Conservation (phyloP, 2,888 invertebrate genomes). For the Leucozona laternaria region DNA sequence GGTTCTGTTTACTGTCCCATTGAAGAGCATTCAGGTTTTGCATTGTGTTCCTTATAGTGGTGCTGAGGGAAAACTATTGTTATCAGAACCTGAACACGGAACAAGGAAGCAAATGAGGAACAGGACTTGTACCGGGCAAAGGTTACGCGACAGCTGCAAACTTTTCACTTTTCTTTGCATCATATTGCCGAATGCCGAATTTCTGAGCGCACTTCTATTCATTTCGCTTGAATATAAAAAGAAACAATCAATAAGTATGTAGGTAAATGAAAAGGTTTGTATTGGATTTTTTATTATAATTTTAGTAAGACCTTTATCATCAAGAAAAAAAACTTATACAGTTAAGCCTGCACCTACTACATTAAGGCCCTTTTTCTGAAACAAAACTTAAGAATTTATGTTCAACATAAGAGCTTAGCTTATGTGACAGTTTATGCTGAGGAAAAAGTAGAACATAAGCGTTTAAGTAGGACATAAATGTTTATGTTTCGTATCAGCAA, state of each 20-base stretch:
- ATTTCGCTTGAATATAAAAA: slow-evolving; percentile 58
- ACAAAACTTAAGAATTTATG: too few relatives aligned
- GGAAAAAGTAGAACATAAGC: too few relatives aligned
- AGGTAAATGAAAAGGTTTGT: background rate
- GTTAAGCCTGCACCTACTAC: too few relatives aligned
- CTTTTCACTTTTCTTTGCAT: slow-evolving; percentile 57
- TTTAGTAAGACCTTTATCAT: background rate
- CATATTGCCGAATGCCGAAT: slow-evolving; percentile 44
- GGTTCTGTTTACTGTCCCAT: slow-evolving; percentile 73
- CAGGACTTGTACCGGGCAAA: slow-evolving; percentile 76
- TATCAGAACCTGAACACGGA: slow-evolving; percentile 73
- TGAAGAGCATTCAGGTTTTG: slow-evolving; percentile 75
- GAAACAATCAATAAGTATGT: slow-evolving; percentile 1
- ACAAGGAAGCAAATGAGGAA: slow-evolving; percentile 75
- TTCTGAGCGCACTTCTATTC: slow-evolving; percentile 57
- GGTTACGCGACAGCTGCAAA: slow-evolving; percentile 76
- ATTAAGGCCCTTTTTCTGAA: too few relatives aligned
- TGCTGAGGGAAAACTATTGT: slow-evolving; percentile 62
- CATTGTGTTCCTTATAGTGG: slow-evolving; percentile 58
- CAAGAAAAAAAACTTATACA: too few relatives aligned
- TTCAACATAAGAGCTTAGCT: too few relatives aligned
- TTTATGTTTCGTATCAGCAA: too few relatives aligned
- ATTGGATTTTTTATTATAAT: background rate
- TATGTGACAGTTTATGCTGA: too few relatives aligned
- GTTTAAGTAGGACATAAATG: too few relatives aligned